These are phyloP conservation scores for Riparia riparia DNA, from an alignment of 2,113 vertebrate genomes.

Conservation along the genomic window DNA sequence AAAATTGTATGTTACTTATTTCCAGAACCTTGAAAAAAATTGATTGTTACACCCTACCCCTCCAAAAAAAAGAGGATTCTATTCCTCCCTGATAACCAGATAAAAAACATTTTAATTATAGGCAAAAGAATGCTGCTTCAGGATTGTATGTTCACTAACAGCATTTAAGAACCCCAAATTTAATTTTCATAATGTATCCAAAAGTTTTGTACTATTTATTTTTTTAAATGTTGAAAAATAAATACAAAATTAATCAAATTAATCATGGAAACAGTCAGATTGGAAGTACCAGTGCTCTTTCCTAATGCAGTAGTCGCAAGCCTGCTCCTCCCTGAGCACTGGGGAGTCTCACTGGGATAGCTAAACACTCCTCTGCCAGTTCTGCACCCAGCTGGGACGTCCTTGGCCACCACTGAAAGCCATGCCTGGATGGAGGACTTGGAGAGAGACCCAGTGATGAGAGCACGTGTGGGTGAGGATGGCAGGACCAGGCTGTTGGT, in stretches of 20 bases:
- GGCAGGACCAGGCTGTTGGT: background rate
- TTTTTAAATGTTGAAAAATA: background rate
- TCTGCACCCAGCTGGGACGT: background rate
- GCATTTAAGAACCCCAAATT: slow-evolving; percentile 8
- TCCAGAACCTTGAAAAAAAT: slow-evolving; percentile 74
- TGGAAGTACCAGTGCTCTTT: background rate
- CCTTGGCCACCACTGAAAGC: background rate
- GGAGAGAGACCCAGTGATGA: background rate
- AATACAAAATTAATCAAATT: background rate
- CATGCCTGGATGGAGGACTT: background rate
- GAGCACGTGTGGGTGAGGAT: background rate
- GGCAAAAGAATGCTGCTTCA: background rate
- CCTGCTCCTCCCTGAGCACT: background rate
- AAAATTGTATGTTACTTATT: slow-evolving; percentile 87
- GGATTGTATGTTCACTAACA: background rate
- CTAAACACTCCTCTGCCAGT: background rate
- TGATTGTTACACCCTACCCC: rapidly evolving
- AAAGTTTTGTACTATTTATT: background rate
- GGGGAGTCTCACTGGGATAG: background rate
- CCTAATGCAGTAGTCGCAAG: background rate
- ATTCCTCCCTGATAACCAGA: slow-evolving; percentile 3
- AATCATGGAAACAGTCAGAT: background rate
- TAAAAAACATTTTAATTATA: slow-evolving; percentile 6
- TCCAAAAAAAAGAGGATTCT: background rate
- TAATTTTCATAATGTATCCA: background rate